A percentile compares a stretch with the other conserved stretches of the same genome.
phyloP scores from a whole-genome alignment of 2,888 invertebrate species.

The Thereva nobilitata region DNA sequence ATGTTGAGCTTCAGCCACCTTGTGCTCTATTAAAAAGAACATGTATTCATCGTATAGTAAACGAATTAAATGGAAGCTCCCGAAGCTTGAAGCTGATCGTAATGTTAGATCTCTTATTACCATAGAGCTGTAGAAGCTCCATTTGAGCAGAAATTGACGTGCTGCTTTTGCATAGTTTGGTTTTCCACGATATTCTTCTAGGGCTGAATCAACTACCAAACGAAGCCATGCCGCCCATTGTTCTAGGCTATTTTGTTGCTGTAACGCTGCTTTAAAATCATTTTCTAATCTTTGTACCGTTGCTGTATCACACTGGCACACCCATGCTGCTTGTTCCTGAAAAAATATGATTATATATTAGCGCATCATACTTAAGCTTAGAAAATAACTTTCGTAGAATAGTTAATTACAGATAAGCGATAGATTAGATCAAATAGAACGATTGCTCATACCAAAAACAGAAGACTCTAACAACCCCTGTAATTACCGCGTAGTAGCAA shows the following conservation, averaged over 20 bases:
- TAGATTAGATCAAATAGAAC: not conserved
- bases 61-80: slow-evolving; percentile 97
- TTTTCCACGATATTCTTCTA: slow-evolving; percentile 85
- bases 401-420: not conserved
- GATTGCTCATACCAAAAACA: no score
- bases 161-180: slow-evolving; percentile 83
- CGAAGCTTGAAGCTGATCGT: slow-evolving; percentile 96
- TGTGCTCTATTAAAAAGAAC: slow-evolving; percentile 97
- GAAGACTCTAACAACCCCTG: no score
- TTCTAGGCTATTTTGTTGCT: slow-evolving; percentile 90
- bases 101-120: slow-evolving; percentile 96
- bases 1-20: slow-evolving; percentile 87
- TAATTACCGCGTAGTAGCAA: not conserved
- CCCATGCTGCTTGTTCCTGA: slow-evolving; percentile 87
- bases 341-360: slow-evolving; percentile 15
- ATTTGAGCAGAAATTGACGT: slow-evolving; percentile 92
- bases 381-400: not conserved
- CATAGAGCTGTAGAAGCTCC: slow-evolving; percentile 99
- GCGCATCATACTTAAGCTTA: not conserved
- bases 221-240: slow-evolving; percentile 99
- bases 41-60: slow-evolving; percentile 98
- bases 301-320: slow-evolving; percentile 90
- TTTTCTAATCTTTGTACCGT: slow-evolving; percentile 82
- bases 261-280: slow-evolving; percentile 89
- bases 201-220: slow-evolving; percentile 84